These are phyloP conservation scores for Cataglyphis hispanica DNA, from an alignment of 1,140 invertebrate species.

Conservation along the genomic window DNA sequence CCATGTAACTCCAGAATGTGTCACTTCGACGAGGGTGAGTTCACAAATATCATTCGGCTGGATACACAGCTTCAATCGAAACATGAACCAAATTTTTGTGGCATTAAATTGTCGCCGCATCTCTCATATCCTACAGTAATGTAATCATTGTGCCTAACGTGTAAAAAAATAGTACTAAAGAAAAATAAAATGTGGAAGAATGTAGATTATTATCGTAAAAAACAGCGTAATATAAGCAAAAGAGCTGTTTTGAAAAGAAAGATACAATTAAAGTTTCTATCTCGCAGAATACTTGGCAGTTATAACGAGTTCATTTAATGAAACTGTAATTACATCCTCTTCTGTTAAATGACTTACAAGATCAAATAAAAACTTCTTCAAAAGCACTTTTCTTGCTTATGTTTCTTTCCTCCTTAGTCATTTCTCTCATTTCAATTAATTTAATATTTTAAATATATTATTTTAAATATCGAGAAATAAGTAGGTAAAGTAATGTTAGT, in stretches of 20 bases:
- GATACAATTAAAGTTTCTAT: not conserved
- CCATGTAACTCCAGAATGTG: not conserved
- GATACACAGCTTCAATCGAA: constrained; percentile 10
- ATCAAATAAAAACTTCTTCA: constrained; percentile 23
- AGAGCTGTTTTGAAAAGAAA: not conserved
- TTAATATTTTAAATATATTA: constrained; percentile 5
- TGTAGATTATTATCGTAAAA: not conserved
- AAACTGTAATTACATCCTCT: constrained; percentile 14
- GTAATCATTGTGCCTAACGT: not conserved
- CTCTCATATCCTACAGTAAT: not conserved
- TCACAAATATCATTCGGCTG: constrained; percentile 38
- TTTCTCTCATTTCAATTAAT: not conserved
- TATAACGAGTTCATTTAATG: constrained; percentile 8
- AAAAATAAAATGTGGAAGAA: not conserved
- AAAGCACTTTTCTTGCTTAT: not conserved
- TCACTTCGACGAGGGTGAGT: not conserved
- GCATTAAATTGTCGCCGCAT: not conserved
- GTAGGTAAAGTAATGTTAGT: not conserved
- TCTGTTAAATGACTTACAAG: not conserved
- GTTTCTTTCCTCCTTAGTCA: not conserved
- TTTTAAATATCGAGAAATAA: not conserved
- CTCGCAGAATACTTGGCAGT: not conserved
- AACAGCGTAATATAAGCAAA: not conserved
- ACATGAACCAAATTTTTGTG: not conserved
- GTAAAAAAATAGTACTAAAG: constrained; percentile 4